Percentiles rank a stretch among this genome's conserved stretches.
phyloP scores from a whole-genome alignment of 2,113 vertebrate genomes.

The Herpailurus yagouaroundi region DNA sequence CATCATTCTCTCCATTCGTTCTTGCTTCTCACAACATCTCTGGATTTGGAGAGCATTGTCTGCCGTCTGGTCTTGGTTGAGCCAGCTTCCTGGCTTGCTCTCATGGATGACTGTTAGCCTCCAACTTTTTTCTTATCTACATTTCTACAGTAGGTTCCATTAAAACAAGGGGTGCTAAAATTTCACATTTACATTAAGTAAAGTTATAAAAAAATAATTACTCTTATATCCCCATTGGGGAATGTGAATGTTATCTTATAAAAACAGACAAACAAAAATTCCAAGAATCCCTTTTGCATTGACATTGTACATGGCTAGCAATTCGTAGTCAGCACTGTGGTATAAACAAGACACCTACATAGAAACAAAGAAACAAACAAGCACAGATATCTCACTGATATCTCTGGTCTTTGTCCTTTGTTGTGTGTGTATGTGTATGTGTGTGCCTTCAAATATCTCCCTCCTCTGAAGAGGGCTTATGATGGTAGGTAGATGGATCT shows the following conservation, averaged over 20 bases:
- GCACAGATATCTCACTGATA: accelerated
- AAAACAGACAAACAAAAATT: neutral
- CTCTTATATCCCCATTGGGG: neutral
- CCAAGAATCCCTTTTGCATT: neutral
- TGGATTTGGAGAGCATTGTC: neutral
- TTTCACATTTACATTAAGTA: neutral
- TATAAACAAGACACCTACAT: neutral
- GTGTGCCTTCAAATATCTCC: neutral
- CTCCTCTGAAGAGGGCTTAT: neutral
- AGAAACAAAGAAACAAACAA: neutral
- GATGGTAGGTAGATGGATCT: neutral
- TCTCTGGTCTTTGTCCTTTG: neutral
- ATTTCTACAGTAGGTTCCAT: neutral
- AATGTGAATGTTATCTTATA: neutral
- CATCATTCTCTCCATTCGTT: neutral
- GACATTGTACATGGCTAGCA: neutral
- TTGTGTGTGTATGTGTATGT: neutral
- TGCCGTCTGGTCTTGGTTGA: neutral
- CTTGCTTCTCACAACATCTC: neutral
- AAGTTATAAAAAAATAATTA: neutral
- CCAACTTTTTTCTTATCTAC: neutral
- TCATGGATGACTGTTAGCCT: neutral
- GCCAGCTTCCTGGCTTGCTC: neutral
- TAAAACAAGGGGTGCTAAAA: slow-evolving; percentile 1
- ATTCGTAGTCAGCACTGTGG: neutral